Conservation (phyloP, 2,113 vertebrate genomes). For the Marmota monax region DNA sequence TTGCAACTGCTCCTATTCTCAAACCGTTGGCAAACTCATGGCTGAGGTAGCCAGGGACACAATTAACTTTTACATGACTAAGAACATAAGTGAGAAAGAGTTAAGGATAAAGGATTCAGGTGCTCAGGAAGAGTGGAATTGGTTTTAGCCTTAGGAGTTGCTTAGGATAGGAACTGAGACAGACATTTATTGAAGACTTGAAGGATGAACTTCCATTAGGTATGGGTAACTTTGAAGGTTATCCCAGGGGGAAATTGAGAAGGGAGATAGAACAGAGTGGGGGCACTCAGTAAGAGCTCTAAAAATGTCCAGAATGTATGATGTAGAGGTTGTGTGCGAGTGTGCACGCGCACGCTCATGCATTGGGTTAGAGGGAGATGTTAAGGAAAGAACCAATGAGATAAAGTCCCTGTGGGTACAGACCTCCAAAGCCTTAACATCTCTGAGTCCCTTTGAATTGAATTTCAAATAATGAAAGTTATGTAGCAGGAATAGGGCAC, state of each 20-base stretch:
- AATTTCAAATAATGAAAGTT: background rate
- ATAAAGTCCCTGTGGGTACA: background rate
- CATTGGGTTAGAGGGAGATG: background rate
- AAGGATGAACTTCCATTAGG: background rate
- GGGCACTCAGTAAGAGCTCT: background rate
- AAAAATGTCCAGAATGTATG: background rate
- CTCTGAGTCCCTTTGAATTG: background rate
- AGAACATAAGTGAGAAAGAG: background rate
- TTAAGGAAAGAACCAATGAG: background rate
- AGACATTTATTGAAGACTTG: background rate
- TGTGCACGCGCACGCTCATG: no score
- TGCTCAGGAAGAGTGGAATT: background rate
- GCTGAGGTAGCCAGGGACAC: background rate
- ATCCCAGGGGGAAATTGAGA: background rate
- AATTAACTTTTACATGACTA: background rate
- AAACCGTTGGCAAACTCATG: background rate
- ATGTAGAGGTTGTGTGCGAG: background rate
- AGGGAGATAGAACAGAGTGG: background rate
- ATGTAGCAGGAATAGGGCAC: background rate
- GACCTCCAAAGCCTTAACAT: background rate
- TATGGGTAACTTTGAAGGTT: background rate
- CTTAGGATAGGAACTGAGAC: background rate
- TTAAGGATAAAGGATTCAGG: background rate
- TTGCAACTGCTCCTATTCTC: background rate
- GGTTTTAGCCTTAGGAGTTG: background rate